A percentile compares a stretch with the other conserved stretches of the same genome.
These are phyloP conservation scores for Gryon sp. DNA, from an alignment of 1,140 invertebrate species.

Conservation along the genomic window DNA sequence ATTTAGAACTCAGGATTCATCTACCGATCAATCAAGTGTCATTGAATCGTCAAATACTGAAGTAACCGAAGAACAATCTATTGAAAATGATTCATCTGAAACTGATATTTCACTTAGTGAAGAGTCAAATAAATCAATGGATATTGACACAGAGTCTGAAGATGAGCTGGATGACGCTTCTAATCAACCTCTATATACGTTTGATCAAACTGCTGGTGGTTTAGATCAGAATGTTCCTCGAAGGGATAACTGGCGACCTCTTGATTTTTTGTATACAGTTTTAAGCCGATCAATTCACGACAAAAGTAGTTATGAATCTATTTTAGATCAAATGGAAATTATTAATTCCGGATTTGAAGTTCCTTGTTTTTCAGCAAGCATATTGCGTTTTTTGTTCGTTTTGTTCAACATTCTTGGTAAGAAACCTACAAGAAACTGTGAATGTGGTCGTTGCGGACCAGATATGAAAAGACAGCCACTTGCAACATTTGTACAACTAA, in stretches of 20 bases:
- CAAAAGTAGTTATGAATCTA: neutral
- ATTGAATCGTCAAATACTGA: too few species aligned
- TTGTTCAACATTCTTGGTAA: neutral
- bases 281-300: neutral
- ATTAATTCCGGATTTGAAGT: neutral
- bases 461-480: neutral
- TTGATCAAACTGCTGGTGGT: too few species aligned
- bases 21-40: too few species aligned
- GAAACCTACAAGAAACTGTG: neutral
- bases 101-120: too few species aligned
- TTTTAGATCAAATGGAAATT: neutral
- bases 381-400: neutral
- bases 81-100: too few species aligned
- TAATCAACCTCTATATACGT: too few species aligned
- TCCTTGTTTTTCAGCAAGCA: neutral
- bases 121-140: too few species aligned
- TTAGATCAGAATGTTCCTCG: neutral
- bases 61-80: too few species aligned
- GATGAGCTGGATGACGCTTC: too few species aligned
- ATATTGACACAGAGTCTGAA: too few species aligned
- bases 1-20: too few species aligned
- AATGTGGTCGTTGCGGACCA: neutral
- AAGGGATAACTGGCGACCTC: neutral
- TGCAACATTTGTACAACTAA: neutral
- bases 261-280: neutral